Conservation (phyloP, 2,888 invertebrate species). For the Lasioglossum leucozonium region DNA sequence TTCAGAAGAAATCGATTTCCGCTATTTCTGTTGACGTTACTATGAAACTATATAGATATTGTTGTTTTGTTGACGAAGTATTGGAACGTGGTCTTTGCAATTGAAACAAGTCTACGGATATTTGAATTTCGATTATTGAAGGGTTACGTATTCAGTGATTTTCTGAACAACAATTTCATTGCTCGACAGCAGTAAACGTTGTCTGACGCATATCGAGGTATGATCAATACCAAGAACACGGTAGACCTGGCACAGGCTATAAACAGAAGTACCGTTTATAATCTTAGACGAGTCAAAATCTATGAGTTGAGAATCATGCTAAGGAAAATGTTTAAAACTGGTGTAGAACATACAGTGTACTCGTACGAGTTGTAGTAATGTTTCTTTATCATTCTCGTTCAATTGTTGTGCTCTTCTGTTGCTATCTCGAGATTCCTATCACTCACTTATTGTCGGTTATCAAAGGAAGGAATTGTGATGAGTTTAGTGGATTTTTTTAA, state of each 20-base stretch:
- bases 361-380: background rate
- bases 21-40: conserved; percentile 7
- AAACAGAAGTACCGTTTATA: background rate
- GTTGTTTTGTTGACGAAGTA: background rate
- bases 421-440: background rate
- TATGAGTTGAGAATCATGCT: background rate
- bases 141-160: background rate
- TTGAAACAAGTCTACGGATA: background rate
- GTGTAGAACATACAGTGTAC: background rate
- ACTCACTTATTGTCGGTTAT: background rate
- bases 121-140: background rate
- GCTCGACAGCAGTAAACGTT: background rate
- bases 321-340: background rate
- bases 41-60: conserved; percentile 4
- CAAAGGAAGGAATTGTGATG: background rate
- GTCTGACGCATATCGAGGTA: background rate
- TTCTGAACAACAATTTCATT: background rate
- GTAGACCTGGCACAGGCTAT: background rate
- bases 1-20: conserved; percentile 4
- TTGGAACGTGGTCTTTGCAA: background rate
- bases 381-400: background rate
- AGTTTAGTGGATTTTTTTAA: background rate
- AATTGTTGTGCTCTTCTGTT: background rate
- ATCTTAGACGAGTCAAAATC: background rate
- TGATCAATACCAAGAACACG: background rate